Conservation (phyloP, 1,140 invertebrate genomes). For the Reticulitermes speratus region DNA sequence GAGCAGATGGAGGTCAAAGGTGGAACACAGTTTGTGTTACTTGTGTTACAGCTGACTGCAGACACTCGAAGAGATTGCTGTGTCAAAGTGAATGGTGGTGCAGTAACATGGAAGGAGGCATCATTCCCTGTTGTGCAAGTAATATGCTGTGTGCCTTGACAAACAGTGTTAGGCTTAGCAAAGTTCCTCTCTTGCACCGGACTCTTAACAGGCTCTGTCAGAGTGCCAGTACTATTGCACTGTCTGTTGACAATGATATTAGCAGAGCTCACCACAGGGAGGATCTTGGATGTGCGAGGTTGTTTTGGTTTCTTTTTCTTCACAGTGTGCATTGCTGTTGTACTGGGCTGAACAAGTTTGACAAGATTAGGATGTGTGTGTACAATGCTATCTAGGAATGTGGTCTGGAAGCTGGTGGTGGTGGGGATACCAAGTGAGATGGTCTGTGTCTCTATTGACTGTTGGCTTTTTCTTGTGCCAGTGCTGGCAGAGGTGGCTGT, state of each 20-base stretch:
- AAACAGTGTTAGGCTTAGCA: neutral
- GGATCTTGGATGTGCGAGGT: neutral
- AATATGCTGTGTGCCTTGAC: neutral
- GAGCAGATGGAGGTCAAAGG: neutral
- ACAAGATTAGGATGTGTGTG: constrained; percentile 29
- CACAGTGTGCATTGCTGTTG: neutral
- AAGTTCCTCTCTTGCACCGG: neutral
- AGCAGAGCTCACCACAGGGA: neutral
- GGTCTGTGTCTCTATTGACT: constrained; percentile 30
- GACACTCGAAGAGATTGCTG: neutral
- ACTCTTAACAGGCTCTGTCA: neutral
- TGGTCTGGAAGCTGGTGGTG: constrained; percentile 19
- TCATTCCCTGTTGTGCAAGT: neutral
- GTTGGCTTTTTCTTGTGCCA: constrained; percentile 6
- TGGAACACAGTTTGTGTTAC: neutral
- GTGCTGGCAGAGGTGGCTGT: neutral
- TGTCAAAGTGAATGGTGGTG: neutral
- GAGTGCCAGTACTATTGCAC: neutral
- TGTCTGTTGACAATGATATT: neutral
- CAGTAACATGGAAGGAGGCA: neutral
- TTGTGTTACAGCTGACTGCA: neutral
- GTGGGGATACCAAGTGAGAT: constrained; percentile 20
- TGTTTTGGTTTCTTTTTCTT: constrained; percentile 4
- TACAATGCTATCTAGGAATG: constrained; percentile 26
- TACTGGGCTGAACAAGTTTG: neutral